Conservation (phyloP, 2,797 vertebrate species). For the Cossypha niveicapilla region DNA sequence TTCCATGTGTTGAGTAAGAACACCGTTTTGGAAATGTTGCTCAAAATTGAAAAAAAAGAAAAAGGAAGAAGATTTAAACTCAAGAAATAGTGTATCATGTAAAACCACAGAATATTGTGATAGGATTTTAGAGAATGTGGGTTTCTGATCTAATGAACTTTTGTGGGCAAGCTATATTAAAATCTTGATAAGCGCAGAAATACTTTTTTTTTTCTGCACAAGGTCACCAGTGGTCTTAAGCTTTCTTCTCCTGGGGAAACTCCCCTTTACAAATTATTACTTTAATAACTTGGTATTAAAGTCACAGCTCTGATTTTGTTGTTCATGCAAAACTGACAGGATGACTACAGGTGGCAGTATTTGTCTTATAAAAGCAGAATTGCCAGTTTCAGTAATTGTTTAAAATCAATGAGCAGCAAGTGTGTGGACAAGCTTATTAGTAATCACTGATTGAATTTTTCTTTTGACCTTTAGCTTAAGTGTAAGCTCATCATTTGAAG, state of each 20-base stretch:
- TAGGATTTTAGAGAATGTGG: neutral
- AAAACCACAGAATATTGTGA: neutral
- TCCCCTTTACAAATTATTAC: neutral
- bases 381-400: neutral
- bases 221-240: neutral
- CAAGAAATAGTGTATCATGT: neutral
- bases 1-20: neutral
- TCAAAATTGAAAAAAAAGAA: neutral
- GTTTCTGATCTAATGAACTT: neutral
- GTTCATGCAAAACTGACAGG: neutral
- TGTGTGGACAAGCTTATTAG: neutral
- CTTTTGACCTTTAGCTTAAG: neutral
- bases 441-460: neutral
- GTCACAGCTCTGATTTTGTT: neutral
- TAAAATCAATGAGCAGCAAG: neutral
- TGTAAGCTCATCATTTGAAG: neutral
- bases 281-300: neutral
- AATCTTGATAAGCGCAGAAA: neutral
- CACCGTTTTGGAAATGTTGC: neutral
- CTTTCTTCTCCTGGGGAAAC: neutral
- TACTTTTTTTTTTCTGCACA: neutral
- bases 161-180: neutral
- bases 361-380: neutral
- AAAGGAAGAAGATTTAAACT: neutral
- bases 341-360: constrained; percentile 51